Conservation (phyloP, 1,140 invertebrate genomes). For the Drosophila varians region DNA sequence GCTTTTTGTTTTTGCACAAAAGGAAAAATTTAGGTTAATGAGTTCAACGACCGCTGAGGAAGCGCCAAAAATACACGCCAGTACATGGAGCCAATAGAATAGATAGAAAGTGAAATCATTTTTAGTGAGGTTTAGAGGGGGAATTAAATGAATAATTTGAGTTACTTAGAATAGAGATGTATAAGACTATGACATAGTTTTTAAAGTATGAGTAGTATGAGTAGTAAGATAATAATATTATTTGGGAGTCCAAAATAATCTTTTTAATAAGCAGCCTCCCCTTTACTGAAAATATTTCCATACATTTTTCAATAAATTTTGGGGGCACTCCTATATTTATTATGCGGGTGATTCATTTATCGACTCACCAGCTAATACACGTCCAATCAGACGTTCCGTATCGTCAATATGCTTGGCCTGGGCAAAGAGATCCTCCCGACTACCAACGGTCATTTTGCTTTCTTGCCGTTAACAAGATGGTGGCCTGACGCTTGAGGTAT, state of each 20-base stretch:
- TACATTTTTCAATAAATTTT: too few species aligned
- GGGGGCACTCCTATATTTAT: too few species aligned
- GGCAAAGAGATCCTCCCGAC: slow-evolving; percentile 78
- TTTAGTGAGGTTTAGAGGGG: slow-evolving; percentile 2
- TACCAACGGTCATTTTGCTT: slow-evolving; percentile 72
- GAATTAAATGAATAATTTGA: too few species aligned
- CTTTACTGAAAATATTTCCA: too few species aligned
- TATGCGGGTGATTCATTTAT: slow-evolving; percentile 6
- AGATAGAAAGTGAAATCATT: slow-evolving; percentile 63
- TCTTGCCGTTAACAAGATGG: not conserved
- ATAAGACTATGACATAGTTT: too few species aligned
- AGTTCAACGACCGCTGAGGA: slow-evolving; percentile 74
- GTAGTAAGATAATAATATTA: too few species aligned
- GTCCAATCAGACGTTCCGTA: slow-evolving; percentile 77
- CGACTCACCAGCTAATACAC: slow-evolving; percentile 78
- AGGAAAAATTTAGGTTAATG: slow-evolving; percentile 73
- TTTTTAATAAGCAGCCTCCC: too few species aligned
- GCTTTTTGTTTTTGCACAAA: slow-evolving; percentile 54
- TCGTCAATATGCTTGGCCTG: slow-evolving; percentile 78
- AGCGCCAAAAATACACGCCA: slow-evolving; percentile 49
- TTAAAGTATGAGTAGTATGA: too few species aligned
- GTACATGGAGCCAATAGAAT: slow-evolving; percentile 37
- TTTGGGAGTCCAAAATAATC: too few species aligned
- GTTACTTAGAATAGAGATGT: too few species aligned
- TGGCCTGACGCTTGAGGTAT: not conserved